Conservation (phyloP, 1,140 invertebrate species). For the Mylabris phalerata region DNA sequence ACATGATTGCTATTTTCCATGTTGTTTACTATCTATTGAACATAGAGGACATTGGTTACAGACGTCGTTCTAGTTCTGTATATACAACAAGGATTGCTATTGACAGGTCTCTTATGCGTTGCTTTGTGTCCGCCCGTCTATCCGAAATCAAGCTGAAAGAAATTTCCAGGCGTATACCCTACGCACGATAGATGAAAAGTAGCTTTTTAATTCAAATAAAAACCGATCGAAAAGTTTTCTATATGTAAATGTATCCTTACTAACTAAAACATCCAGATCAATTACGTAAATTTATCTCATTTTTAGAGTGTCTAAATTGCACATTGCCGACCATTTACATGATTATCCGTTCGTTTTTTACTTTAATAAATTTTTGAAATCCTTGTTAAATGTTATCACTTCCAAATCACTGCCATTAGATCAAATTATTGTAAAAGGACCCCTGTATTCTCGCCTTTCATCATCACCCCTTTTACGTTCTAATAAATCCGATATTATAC, state of each 20-base stretch:
- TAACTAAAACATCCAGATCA: too few species aligned
- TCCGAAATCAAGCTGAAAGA: background rate
- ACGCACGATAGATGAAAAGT: background rate
- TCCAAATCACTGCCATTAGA: background rate
- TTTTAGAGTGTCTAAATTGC: too few species aligned
- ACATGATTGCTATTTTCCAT: background rate
- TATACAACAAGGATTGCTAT: background rate
- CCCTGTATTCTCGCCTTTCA: constrained; percentile 3
- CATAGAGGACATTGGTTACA: background rate
- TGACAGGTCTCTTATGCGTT: background rate
- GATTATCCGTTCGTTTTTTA: too few species aligned
- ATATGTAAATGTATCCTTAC: too few species aligned
- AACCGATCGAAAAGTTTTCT: background rate
- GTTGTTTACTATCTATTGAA: background rate
- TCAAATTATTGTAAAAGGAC: constrained; percentile 9
- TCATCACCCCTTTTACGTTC: constrained; percentile 6
- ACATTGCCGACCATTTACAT: too few species aligned
- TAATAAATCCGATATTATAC: constrained; percentile 13
- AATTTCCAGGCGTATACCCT: background rate
- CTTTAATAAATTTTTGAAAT: too few species aligned
- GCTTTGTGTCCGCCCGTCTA: background rate
- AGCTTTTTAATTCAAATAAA: constrained; percentile 2
- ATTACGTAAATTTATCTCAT: too few species aligned
- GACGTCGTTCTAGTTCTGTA: background rate
- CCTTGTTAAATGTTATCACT: too few species aligned